phyloP scores from a whole-genome alignment of 2,113 vertebrate species.

The Jaculus jaculus region DNA sequence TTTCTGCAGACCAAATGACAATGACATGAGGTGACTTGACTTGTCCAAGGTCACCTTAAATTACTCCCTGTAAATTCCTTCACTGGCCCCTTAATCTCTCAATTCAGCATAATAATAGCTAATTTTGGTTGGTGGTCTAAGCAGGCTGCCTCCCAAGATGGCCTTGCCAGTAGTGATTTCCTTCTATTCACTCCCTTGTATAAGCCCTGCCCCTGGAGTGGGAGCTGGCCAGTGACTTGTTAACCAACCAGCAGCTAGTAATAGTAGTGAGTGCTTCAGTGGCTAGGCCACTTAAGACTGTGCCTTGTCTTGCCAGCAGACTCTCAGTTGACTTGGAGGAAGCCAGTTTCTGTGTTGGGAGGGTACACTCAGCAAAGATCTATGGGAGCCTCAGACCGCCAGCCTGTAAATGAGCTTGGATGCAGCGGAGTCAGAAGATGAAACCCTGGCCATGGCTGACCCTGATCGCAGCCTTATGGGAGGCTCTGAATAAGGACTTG shows the following conservation, averaged over 20 bases:
- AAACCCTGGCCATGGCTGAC: neutral
- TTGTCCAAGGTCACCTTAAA: slow-evolving; percentile 24
- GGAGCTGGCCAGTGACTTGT: neutral
- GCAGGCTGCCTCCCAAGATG: neutral
- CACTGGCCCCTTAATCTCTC: neutral
- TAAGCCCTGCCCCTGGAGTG: neutral
- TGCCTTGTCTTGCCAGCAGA: neutral
- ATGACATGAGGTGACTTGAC: neutral
- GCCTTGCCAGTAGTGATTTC: neutral
- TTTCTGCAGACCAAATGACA: neutral
- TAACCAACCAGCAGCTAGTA: neutral
- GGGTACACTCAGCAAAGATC: neutral
- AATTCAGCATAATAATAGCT: neutral
- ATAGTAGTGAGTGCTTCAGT: neutral
- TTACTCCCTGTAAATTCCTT: slow-evolving; percentile 8
- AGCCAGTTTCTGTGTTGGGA: neutral
- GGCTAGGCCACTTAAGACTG: neutral
- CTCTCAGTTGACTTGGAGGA: neutral
- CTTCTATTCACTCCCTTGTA: neutral
- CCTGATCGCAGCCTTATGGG: neutral
- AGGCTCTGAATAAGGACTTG: neutral
- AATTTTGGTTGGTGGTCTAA: neutral
- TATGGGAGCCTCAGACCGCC: neutral
- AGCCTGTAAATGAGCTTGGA: neutral
- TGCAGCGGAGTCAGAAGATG: neutral